A percentile compares a stretch with the other conserved stretches of the same genome.
phyloP scores from a whole-genome alignment of 1,140 invertebrate genomes.

The Drosophila bocki region DNA sequence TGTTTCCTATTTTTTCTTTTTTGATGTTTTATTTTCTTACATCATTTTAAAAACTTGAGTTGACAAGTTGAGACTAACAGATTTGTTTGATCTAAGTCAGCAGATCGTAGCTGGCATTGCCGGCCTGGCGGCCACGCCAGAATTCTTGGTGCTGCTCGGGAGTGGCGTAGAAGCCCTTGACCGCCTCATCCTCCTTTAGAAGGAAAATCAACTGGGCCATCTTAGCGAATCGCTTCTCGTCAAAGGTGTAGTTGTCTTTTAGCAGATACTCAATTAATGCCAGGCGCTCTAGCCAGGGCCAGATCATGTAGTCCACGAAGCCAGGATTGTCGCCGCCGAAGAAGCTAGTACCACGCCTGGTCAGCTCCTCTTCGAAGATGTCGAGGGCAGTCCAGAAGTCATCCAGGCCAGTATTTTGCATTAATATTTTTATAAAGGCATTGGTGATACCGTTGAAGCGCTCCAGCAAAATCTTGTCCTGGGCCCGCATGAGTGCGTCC shows the following conservation, averaged over 20 bases:
- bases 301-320: slow-evolving; percentile 94
- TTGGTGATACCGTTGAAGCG: slow-evolving; percentile 85
- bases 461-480: slow-evolving; percentile 92
- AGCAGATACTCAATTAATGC: slow-evolving; percentile 25
- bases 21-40: background rate
- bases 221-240: slow-evolving; percentile 49
- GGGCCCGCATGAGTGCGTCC: slow-evolving; percentile 90
- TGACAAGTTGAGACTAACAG: background rate
- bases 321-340: slow-evolving; percentile 90
- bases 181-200: slow-evolving; percentile 49
- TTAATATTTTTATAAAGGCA: slow-evolving; percentile 40
- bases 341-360: slow-evolving; percentile 87
- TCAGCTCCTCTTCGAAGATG: slow-evolving; percentile 89
- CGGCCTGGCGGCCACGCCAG: slow-evolving; percentile 35
- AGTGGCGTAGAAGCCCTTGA: slow-evolving; percentile 38
- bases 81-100: slow-evolving; percentile 30
- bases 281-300: slow-evolving; percentile 93
- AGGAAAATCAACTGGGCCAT: slow-evolving; percentile 45
- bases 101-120: slow-evolving; percentile 57
- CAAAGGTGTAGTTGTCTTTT: slow-evolving; percentile 46
- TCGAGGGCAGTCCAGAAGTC: slow-evolving; percentile 86
- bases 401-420: slow-evolving; percentile 12
- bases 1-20: background rate
- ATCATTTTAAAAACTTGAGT: background rate
- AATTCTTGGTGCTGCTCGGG: slow-evolving; percentile 58